A percentile compares a stretch with the other conserved stretches of the same genome.
phyloP scores from a whole-genome alignment of 2,888 invertebrate genomes.

The Erannis defoliaria region DNA sequence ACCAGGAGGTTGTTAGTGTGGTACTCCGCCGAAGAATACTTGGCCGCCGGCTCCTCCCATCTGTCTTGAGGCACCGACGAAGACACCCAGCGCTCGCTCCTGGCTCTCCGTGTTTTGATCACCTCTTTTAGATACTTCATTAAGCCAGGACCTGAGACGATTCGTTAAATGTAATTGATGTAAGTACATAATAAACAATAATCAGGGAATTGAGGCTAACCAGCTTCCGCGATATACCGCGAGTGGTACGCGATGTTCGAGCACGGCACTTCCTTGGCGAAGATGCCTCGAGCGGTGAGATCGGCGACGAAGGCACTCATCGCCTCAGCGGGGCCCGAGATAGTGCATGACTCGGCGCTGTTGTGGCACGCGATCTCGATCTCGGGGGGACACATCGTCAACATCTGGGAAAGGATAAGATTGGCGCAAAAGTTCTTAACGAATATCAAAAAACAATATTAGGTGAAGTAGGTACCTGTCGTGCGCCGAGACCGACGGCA shows the following conservation, averaged over 20 bases:
- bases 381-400: constrained; percentile 65
- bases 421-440: no score
- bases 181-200: neutral
- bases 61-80: constrained; percentile 89
- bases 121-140: constrained; percentile 85
- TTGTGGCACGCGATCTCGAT: constrained; percentile 91
- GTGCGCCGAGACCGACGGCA: constrained; percentile 89
- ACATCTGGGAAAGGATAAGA: constrained; percentile 38
- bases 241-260: constrained; percentile 95
- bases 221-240: constrained; percentile 89
- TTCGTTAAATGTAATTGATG: neutral
- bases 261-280: constrained; percentile 76
- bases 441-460: neutral
- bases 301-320: constrained; percentile 84
- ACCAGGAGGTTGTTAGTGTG: constrained; percentile 92
- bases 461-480: constrained; percentile 61
- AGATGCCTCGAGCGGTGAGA: constrained; percentile 60
- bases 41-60: constrained; percentile 81
- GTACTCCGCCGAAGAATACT: constrained; percentile 92
- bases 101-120: constrained; percentile 86
- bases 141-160: constrained; percentile 76
- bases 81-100: constrained; percentile 92
- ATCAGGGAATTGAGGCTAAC: constrained; percentile 40
- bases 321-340: constrained; percentile 89
- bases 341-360: constrained; percentile 90